Conservation (phyloP, 2,797 vertebrate species). For the Gambusia yucatana region DNA sequence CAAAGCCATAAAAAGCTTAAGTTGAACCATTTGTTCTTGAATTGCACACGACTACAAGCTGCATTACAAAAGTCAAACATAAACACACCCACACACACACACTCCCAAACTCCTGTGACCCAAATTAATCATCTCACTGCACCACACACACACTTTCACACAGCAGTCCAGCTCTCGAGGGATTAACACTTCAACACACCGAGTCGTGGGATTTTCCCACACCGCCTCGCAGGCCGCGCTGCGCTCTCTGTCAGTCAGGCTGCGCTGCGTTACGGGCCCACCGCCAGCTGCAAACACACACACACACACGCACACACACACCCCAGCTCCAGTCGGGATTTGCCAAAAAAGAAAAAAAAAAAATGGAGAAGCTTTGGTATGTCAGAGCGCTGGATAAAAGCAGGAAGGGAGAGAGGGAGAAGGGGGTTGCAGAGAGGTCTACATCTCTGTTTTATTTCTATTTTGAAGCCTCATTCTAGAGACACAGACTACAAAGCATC, state of each 20-base stretch:
- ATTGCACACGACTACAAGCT: background rate
- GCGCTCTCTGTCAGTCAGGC: conserved; percentile 4
- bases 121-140: conserved; percentile 18
- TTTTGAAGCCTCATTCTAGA: background rate
- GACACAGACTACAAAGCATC: background rate
- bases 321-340: background rate
- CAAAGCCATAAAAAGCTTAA: background rate
- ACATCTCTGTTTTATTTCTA: background rate
- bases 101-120: background rate
- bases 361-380: background rate
- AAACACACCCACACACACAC: background rate
- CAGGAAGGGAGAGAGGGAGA: background rate
- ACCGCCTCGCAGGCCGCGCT: conserved; percentile 41
- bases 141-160: conserved; percentile 18
- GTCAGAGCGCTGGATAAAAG: background rate
- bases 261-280: background rate
- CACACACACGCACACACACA: background rate
- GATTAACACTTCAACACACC: conserved; percentile 67
- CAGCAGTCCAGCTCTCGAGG: conserved; percentile 45
- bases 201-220: conserved; percentile 65
- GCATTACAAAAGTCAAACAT: background rate
- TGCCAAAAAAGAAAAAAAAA: background rate
- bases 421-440: background rate
- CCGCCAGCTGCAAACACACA: conserved; percentile 6
- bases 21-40: background rate